A percentile compares a stretch with the other conserved stretches of the same genome.
phyloP scores from a whole-genome alignment of 2,888 invertebrate species.

The Invenusta paracnida region DNA sequence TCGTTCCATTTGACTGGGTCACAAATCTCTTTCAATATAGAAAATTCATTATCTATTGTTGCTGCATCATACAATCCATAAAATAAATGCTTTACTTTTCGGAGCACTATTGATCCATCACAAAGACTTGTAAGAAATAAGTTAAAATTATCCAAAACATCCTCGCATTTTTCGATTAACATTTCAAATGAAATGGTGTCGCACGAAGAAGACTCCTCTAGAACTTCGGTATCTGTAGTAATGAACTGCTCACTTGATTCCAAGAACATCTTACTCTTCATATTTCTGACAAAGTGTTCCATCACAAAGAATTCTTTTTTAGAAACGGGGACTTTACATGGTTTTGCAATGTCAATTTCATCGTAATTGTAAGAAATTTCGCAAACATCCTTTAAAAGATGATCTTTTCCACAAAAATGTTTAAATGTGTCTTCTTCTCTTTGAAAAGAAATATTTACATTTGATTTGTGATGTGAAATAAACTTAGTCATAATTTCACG shows the following conservation, averaged over 20 bases:
- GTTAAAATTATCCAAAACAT: not conserved
- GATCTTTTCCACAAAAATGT: not conserved
- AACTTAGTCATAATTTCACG: not conserved
- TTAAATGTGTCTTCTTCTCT: not conserved
- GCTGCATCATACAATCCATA: not conserved
- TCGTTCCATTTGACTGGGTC: not conserved
- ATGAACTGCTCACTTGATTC: not conserved
- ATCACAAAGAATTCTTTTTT: not conserved
- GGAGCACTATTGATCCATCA: not conserved
- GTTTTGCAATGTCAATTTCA: not conserved
- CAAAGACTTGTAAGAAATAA: not conserved
- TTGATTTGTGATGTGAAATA: not conserved
- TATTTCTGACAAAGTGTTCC: not conserved
- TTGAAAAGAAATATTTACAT: not conserved
- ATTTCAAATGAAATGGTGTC: not conserved
- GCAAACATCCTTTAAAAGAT: not conserved
- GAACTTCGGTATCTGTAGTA: not conserved
- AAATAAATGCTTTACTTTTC: not conserved
- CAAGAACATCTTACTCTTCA: not conserved
- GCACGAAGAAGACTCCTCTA: not conserved
- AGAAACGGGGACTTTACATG: not conserved
- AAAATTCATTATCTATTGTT: not conserved
- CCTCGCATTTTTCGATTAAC: not conserved
- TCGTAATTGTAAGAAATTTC: not conserved
- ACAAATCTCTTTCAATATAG: not conserved